phyloP scores from a whole-genome alignment of 2,113 vertebrate genomes.

The Phylloscopus trochilus region DNA sequence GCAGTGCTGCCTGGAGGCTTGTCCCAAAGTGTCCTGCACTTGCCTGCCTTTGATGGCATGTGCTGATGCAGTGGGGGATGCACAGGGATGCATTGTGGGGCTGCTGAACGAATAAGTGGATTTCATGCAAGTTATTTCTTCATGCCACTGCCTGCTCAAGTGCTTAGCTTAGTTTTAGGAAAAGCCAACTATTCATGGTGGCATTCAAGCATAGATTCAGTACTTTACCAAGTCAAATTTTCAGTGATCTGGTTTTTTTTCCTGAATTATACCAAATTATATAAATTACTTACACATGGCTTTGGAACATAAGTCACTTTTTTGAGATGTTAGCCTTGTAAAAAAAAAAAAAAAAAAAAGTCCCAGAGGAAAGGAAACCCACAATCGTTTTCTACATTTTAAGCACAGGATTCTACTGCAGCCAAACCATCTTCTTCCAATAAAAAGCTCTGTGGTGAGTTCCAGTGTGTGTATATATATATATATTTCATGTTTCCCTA shows the following conservation, averaged over 20 bases:
- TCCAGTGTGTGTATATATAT: not conserved
- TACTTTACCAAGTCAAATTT: not conserved
- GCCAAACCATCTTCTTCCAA: not conserved
- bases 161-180: not conserved
- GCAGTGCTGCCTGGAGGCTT: not conserved
- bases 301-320: not conserved
- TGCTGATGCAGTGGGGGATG: not conserved
- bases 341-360: not conserved
- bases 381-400: not conserved
- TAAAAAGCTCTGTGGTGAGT: not conserved
- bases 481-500: not conserved
- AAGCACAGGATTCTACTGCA: not conserved
- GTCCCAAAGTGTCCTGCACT: rapidly evolving
- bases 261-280: not conserved
- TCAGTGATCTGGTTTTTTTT: not conserved
- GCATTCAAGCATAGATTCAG: not conserved
- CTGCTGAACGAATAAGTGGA: not conserved
- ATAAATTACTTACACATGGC: not conserved
- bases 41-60: not conserved
- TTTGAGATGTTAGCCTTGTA: not conserved
- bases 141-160: not conserved
- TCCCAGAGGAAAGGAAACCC: not conserved
- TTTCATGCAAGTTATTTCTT: not conserved
- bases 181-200: not conserved
- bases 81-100: not conserved